These are phyloP conservation scores for Polypedilum pembai DNA, from an alignment of 1,140 invertebrate species.

Conservation along the genomic window DNA sequence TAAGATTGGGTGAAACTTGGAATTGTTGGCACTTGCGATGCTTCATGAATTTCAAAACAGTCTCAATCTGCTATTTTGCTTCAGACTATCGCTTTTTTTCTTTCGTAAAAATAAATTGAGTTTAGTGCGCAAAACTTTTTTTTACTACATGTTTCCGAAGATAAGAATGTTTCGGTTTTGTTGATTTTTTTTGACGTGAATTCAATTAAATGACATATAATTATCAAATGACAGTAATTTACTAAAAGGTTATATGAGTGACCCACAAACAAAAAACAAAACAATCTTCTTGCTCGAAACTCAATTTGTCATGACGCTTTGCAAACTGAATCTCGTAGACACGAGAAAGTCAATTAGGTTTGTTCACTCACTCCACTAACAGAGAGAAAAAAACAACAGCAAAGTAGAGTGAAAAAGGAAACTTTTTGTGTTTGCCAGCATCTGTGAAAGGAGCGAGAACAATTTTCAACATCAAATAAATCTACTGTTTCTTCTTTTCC, in stretches of 20 bases:
- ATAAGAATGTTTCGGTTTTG: too few species aligned
- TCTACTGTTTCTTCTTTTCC: neutral
- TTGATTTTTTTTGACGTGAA: too few species aligned
- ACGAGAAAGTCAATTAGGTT: slow-evolving; percentile 6
- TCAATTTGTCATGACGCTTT: slow-evolving; percentile 5
- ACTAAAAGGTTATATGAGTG: too few species aligned
- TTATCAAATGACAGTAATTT: too few species aligned
- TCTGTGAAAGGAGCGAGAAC: neutral
- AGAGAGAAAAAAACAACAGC: too few species aligned
- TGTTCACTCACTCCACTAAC: neutral
- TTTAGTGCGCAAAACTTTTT: too few species aligned
- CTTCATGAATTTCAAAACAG: slow-evolving; percentile 12
- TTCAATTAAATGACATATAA: too few species aligned
- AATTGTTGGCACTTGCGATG: slow-evolving; percentile 10
- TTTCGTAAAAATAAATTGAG: too few species aligned
- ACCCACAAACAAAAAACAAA: too few species aligned
- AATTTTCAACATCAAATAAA: neutral
- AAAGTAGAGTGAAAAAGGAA: too few species aligned
- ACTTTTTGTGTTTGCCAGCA: neutral
- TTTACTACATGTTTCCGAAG: too few species aligned
- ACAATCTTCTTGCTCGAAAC: neutral
- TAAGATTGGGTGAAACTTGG: slow-evolving; percentile 10
- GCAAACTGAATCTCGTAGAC: neutral
- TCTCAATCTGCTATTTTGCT: neutral
- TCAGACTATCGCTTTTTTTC: too few species aligned